phyloP scores from a whole-genome alignment of 2,888 invertebrate genomes.

The Isoperla grammatica region DNA sequence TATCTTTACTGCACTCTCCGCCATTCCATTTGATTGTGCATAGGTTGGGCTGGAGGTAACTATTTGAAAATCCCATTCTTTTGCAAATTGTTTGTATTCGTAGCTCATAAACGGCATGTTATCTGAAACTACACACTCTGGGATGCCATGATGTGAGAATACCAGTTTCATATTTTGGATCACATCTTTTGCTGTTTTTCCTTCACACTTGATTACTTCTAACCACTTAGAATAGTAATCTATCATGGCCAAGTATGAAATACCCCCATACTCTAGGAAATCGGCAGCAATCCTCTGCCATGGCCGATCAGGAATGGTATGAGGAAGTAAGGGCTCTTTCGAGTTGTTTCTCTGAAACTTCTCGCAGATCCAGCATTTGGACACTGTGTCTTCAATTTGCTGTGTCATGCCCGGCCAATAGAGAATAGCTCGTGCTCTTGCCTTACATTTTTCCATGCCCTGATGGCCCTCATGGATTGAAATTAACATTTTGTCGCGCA shows the following conservation, averaged over 20 bases:
- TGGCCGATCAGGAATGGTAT: constrained; percentile 34
- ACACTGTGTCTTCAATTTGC: constrained; percentile 6
- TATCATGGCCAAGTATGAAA: constrained; percentile 33
- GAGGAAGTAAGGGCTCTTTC: constrained; percentile 33
- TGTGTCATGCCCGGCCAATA: constrained; percentile 17
- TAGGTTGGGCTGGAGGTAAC: constrained; percentile 32
- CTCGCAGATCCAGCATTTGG: constrained; percentile 17
- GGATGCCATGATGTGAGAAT: too few species aligned
- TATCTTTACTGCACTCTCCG: constrained; percentile 31
- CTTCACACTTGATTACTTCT: constrained; percentile 22
- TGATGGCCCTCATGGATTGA: neutral
- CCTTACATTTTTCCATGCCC: constrained; percentile 16
- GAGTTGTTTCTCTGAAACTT: constrained; percentile 22
- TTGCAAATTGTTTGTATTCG: constrained; percentile 31
- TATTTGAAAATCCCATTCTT: constrained; percentile 31
- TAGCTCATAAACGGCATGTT: constrained; percentile 33
- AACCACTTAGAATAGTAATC: constrained; percentile 36
- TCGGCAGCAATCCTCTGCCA: constrained; percentile 37
- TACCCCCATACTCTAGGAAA: constrained; percentile 34
- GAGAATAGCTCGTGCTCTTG: constrained; percentile 2
- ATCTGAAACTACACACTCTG: constrained; percentile 28
- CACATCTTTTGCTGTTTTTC: constrained; percentile 20
- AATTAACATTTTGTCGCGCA: neutral
- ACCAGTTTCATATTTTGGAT: constrained; percentile 13
- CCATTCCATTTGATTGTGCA: constrained; percentile 33